Evolutionary conservation across 2,888 invertebrate genomes (phyloP), one percentile per base, ranked within the genome.

Genomic region (Microctonus brassicae): DNA sequence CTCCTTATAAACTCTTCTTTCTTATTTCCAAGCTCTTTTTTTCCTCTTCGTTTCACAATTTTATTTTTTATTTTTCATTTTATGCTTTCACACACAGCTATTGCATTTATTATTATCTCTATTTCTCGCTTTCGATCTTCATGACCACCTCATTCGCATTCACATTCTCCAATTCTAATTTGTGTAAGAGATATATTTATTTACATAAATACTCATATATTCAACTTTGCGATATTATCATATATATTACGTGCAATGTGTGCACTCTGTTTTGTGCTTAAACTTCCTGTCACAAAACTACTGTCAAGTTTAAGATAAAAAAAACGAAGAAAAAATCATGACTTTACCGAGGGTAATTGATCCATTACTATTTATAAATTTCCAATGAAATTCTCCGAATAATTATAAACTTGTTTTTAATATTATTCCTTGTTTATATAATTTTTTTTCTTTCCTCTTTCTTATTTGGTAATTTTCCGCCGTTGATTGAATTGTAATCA

Each of bases 231-330:
- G 76, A 74, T 76, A 64, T 79, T 75, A 77, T 80, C 79, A 78
- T 76, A 78, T 76, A 78, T 70, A 5, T 64, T 63, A 20, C 47
- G 66, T 75, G 69, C 70, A 74, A n/a, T n/a, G n/a, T n/a, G n/a
- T n/a, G n/a, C n/a, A n/a, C n/a, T n/a, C n/a, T n/a, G n/a, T n/a
- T n/a, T n/a, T n/a, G n/a, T 78, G 73, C 61, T 77, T 75, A 80
- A 83, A 82, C 82, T 83, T 83, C 83, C 83, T 81, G 81, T 77
- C 79, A 63, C 57, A 26, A 68, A n/a, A n/a, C n/a, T 39, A 17
- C 69, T 73, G 75, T 78, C 80, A 78, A 4, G 9, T 47, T 47
- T n/a, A n/a, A n/a, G n/a, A n/a, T n/a, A n/a, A n/a, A n/a, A n/a
- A n/a, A n/a, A n/a, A 17, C 2, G 5, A n/a, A 17, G 76, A 75